phyloP scores from a whole-genome alignment of 2,113 vertebrate species.

The Athene noctua region DNA sequence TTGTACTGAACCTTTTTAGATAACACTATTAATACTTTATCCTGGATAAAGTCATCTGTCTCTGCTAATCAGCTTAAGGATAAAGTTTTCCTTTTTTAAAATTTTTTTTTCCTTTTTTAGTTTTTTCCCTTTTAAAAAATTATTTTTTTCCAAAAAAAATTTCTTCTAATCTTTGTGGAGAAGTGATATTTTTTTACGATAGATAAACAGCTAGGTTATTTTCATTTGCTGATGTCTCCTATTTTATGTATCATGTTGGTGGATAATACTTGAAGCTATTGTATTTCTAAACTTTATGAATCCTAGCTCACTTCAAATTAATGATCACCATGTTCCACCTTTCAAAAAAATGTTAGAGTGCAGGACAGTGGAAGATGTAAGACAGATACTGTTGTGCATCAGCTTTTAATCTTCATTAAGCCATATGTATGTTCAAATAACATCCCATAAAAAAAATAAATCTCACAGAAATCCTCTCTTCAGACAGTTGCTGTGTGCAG shows the following conservation, averaged over 20 bases:
- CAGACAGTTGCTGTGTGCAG: background rate
- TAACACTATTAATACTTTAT: background rate
- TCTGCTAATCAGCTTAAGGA: background rate
- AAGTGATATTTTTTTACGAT: background rate
- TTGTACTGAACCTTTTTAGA: background rate
- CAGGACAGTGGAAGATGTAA: background rate
- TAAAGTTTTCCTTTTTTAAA: background rate
- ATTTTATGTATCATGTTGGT: background rate
- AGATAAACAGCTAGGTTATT: background rate
- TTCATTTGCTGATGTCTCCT: background rate
- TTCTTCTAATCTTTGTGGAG: background rate
- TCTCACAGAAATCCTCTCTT: conserved; percentile 16
- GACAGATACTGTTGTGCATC: background rate
- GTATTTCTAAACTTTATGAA: background rate
- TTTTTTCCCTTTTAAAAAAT: background rate
- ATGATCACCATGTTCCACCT: background rate
- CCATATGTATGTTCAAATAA: background rate
- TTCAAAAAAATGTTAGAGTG: background rate
- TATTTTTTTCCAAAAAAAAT: too few species aligned
- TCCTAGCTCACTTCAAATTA: background rate
- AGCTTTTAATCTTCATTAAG: background rate
- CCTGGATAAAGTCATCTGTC: background rate
- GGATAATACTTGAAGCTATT: background rate
- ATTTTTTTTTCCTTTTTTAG: background rate
- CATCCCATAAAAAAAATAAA: background rate